Evolutionary conservation across 2,797 vertebrate genomes (phyloP).

Genomic region (Babyrousa celebensis): DNA sequence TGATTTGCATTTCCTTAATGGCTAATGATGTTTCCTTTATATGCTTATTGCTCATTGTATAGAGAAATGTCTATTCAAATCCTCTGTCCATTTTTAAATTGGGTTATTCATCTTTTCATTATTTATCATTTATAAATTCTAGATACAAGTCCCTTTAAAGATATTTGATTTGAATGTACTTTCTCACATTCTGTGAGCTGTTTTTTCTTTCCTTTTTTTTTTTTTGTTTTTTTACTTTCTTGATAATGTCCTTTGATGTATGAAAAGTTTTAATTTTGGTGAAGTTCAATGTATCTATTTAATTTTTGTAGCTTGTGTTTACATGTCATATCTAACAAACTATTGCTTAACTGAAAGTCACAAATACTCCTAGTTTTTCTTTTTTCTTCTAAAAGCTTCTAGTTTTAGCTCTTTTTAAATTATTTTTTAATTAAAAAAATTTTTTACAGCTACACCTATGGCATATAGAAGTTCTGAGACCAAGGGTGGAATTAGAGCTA

Average conservation of each 20-base stretch:
- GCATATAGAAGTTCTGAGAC: too few species aligned
- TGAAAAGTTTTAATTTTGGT: not conserved
- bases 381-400: not conserved
- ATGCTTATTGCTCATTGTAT: not conserved
- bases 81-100: slow-evolving; percentile 30
- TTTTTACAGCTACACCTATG: too few species aligned
- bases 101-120: not conserved
- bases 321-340: not conserved
- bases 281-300: not conserved
- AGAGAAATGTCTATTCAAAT: slow-evolving; percentile 9
- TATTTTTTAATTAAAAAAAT: too few species aligned
- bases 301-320: not conserved
- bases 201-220: too few species aligned
- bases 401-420: not conserved
- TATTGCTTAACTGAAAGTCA: not conserved
- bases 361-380: slow-evolving; percentile 9
- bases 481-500: too few species aligned
- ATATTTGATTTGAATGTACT: slow-evolving; percentile 36
- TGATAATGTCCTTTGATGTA: not conserved
- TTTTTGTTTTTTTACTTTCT: slow-evolving; percentile 7
- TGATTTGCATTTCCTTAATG: not conserved
- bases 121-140: not conserved
- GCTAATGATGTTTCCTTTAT: not conserved
- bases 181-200: not conserved
- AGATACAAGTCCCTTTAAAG: not conserved